These are phyloP conservation scores for Helicolenus hilgendorfi DNA, from an alignment of 2,797 vertebrate species.

Conservation along the genomic window DNA sequence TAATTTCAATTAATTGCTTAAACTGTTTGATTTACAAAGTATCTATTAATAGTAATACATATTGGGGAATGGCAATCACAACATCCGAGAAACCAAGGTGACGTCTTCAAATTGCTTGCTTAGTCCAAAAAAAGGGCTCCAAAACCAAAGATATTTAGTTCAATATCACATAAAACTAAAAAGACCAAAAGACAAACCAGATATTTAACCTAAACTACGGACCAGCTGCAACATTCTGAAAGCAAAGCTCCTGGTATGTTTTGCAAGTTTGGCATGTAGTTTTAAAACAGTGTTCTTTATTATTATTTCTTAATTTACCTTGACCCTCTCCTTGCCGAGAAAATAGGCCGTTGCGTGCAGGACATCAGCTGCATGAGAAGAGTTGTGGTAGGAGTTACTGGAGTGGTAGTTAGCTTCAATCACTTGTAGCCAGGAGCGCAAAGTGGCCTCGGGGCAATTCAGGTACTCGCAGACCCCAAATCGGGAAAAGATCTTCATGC, in stretches of 20 bases:
- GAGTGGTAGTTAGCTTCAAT: slow-evolving; percentile 97
- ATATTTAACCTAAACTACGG: no score
- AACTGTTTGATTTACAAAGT: background rate
- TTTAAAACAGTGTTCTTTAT: background rate
- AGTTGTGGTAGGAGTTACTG: slow-evolving; percentile 98
- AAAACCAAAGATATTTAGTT: background rate
- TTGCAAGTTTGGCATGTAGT: background rate
- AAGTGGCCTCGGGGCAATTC: slow-evolving; percentile 94
- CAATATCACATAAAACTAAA: background rate
- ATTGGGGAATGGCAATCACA: background rate
- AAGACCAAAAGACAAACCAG: no score
- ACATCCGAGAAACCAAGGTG: background rate
- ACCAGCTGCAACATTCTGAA: background rate
- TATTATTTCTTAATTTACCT: slow-evolving; percentile 87
- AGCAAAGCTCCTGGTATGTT: background rate
- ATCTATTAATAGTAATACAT: no score
- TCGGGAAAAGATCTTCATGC: slow-evolving; percentile 96
- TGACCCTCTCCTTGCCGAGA: slow-evolving; percentile 95
- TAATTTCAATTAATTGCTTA: background rate
- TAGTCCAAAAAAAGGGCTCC: background rate
- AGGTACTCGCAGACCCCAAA: slow-evolving; percentile 97
- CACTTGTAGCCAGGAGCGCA: slow-evolving; percentile 96
- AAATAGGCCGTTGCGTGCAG: slow-evolving; percentile 98
- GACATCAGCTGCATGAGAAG: slow-evolving; percentile 96
- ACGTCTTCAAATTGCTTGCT: background rate